A percentile compares a stretch with the other conserved stretches of the same genome.
phyloP scores from a whole-genome alignment of 2,888 invertebrate species.

The Campoplex nolae region DNA sequence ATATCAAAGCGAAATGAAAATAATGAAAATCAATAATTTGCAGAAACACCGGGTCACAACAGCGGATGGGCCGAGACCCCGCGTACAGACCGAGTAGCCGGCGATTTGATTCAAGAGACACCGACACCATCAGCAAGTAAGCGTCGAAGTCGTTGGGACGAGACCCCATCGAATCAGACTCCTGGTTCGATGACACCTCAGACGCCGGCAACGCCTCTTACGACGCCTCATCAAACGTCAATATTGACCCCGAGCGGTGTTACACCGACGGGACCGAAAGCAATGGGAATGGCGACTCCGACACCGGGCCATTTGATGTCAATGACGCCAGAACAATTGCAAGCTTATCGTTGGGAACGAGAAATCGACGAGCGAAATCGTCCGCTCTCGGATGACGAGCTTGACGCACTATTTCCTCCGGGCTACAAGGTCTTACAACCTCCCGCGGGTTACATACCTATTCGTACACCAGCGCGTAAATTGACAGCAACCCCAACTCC shows the following conservation, averaged over 20 bases:
- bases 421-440: constrained; percentile 99
- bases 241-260: constrained; percentile 86
- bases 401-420: constrained; percentile 98
- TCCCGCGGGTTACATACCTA: constrained; percentile 97
- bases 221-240: constrained; percentile 91
- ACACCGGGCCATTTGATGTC: constrained; percentile 98
- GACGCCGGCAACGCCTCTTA: constrained; percentile 92
- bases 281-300: constrained; percentile 99
- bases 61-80: constrained; percentile 99
- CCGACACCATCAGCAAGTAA: constrained; percentile 98
- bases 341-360: constrained; percentile 98
- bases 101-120: constrained; percentile 94
- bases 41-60: constrained; percentile 96
- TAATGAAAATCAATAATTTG: not conserved
- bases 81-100: constrained; percentile 94
- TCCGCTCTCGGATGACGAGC: constrained; percentile 98
- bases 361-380: constrained; percentile 99
- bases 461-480: constrained; percentile 98
- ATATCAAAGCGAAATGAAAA: not conserved
- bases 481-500: constrained; percentile 99
- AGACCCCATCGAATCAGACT: constrained; percentile 94
- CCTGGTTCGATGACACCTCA: constrained; percentile 89
- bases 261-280: constrained; percentile 96
- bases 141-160: constrained; percentile 99
- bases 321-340: constrained; percentile 99